Conservation (phyloP, 2,113 vertebrate genomes). For the Nicator chloris region DNA sequence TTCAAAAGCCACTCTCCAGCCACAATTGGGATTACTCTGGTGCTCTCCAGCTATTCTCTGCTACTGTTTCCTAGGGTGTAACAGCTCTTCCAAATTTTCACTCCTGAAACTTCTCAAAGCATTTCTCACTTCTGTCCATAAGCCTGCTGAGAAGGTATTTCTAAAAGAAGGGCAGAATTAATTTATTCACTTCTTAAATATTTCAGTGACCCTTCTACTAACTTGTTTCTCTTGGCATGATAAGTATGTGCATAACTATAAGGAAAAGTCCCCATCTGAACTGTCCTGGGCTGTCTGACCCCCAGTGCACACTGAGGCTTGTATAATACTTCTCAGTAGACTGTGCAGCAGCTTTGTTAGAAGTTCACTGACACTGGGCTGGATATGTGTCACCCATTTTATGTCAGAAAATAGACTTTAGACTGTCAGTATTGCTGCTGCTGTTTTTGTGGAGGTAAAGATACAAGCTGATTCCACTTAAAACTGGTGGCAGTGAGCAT, state of each 20-base stretch:
- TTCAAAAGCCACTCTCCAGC: neutral
- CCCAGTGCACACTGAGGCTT: neutral
- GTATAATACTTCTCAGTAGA: neutral
- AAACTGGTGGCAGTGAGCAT: neutral
- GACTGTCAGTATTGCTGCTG: neutral
- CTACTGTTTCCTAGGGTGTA: neutral
- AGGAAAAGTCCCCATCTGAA: neutral
- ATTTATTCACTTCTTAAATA: neutral
- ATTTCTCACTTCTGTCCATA: neutral
- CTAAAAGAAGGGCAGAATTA: neutral
- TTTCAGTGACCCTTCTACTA: neutral
- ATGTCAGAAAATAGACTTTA: neutral
- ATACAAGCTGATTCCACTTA: neutral
- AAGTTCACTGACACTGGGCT: neutral
- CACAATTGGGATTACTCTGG: fast-evolving
- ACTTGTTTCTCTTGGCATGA: neutral
- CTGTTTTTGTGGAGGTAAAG: neutral
- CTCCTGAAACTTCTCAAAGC: neutral
- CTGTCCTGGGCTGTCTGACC: neutral
- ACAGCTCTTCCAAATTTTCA: neutral
- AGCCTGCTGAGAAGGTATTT: neutral
- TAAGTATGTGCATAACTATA: neutral
- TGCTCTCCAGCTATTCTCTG: neutral
- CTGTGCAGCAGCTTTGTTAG: neutral
- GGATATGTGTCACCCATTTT: neutral